Evolutionary conservation across 2,888 invertebrate species (phyloP), one percentile per base, ranked within the genome.

Genomic region (Troilus luridus): DNA sequence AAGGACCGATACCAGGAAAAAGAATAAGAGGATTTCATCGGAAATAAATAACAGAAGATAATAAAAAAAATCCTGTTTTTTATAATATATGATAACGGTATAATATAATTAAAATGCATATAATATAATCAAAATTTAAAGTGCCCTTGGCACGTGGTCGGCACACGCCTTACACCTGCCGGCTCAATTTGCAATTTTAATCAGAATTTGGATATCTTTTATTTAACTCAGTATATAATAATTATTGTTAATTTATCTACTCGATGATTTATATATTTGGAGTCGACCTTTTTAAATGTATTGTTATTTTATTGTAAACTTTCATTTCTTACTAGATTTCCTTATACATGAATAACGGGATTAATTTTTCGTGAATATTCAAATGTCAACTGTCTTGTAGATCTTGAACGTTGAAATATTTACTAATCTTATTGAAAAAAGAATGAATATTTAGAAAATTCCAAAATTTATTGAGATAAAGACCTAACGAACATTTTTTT

Each of bases 201-300:
- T 77, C 5, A 77, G 72, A 77, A 77, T 77, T 77, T 41, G 27
- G 17, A 41, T 77, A 77, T 77, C 27, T 77, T 77, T 77, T 77
- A 77, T 77, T 77, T 77, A 41, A 27, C 27, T 41, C 41, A 77
- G 17, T 77, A 41, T 77, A 12, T 14, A 14, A 77, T 77, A 77
- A 77, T 77, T 77, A 77, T 41, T 77, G 12, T 77, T 77, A 14
- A 77, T 77, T 77, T 24, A 77, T 77, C 17, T 77, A 41, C 24
- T 19, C 27, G 14, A 41, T 41, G 41, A 41, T 41, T 41, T 41
- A 41, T 14, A 27, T 12, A 24, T 27, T 27, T 19, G 0, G 27
- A 8, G 41, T 2, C 17, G 27, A 24, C 7, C 17, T 77, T 77
- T 41, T 12, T 10, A 21, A n/a, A 7, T 9, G 1, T n/a, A n/a